Base-by-base conservation (phyloP, 1,140 invertebrate genomes). In the Globodera rostochiensis region DNA sequence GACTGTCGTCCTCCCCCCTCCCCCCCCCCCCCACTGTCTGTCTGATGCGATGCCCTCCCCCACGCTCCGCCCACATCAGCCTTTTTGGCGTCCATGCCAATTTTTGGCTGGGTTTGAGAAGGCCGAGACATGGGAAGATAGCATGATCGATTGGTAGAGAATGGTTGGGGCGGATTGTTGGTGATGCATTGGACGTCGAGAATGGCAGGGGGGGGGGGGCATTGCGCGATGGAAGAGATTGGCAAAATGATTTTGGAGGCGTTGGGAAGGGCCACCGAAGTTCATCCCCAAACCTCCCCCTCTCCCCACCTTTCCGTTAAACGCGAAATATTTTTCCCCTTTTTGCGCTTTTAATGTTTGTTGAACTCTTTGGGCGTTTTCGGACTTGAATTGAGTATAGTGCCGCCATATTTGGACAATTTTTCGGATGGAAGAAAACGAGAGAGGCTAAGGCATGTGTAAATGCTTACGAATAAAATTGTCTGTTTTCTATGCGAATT, bases 71-170 rank as follows among this genome's bases (percentile, higher is more conserved):
- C 25, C 25, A 36, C 25, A 36, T 2, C 1, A 71, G 69, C 25
- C 69, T 47, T 71, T 47, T 71, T 47, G 69, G 69, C 69, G 69
- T 71, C 69, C 69, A 71, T 71, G 69, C 69, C 69, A 71, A 71
- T 71, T 71, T 71, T 36, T 36, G 69, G 25, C 25, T 71, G 69
- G 69, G 66, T 47, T 71, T 60, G 57, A 60, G 57, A 60, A 19
- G 13, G 57, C 57, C 50, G 57, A 60, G 57, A 60, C 19, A 15
- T 50, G 11, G 6, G 15, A 4, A 60, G 57, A 60, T 60, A 60
- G 57, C 57, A 60, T 60, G 57, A 60, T 60, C 57, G 57, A 60
- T 60, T 60, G 57, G 19, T 36, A 36, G 25, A 36, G 2, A 1
- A 2, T 0, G 2, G 25, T 36, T 36, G 25, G 2, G 25, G 25